These are phyloP conservation scores for Neodiprion virginianus DNA, from an alignment of 1,140 invertebrate genomes.

Conservation along the genomic window DNA sequence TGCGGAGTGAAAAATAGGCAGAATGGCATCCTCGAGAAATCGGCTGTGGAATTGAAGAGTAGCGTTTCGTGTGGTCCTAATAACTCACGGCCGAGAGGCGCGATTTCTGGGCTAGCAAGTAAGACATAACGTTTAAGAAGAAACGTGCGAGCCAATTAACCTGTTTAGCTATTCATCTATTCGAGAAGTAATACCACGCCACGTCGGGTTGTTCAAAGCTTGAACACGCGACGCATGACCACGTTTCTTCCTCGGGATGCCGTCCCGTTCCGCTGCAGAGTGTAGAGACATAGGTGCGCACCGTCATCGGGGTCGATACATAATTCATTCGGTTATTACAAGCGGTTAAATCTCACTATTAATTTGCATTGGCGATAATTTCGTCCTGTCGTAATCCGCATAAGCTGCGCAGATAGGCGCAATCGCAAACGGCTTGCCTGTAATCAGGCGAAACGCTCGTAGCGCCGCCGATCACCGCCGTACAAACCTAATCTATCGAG, in stretches of 20 bases:
- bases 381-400: background rate
- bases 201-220: background rate
- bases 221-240: background rate
- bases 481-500: background rate
- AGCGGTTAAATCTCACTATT: background rate
- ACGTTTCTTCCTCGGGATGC: background rate
- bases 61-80: no score
- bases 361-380: constrained; percentile 3
- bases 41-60: no score
- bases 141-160: background rate
- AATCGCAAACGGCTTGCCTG: background rate
- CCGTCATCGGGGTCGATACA: constrained; percentile 4
- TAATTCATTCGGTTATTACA: constrained; percentile 6
- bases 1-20: background rate
- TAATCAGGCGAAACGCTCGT: background rate
- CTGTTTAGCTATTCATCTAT: constrained; percentile 5
- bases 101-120: background rate
- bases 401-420: no score
- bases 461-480: background rate
- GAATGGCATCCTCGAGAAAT: background rate
- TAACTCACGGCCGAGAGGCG: no score
- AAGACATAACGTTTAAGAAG: constrained; percentile 7
- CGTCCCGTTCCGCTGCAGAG: background rate
- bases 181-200: background rate
- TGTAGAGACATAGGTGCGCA: background rate